Evolutionary conservation across 1,140 invertebrate species (phyloP), one percentile per base, ranked within the genome.

Genomic region (Spodoptera litura): DNA sequence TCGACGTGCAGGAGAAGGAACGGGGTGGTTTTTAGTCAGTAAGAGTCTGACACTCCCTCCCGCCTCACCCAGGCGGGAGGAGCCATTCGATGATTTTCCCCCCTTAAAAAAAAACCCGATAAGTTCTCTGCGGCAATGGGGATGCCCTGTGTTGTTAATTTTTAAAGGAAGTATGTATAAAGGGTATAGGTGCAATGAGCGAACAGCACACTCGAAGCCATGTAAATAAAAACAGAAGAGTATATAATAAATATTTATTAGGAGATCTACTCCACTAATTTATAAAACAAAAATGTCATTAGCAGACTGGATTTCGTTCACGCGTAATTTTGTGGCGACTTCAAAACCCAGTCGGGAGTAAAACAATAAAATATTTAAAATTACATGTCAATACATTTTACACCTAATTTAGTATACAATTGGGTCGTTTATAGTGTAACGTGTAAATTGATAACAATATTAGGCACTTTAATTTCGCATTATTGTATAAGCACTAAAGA

Each of bases 191-290:
- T 20, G 20, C 20, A 20, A 20, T 20, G 20, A 20, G 20, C 20
- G 31, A 31, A 31, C 31, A 31, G 31, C 31, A 31, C 3, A 31
- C 31, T 20, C 20, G 20, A 31, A 31, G 31, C 20, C 20, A 35
- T 20, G 9, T 6, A 44, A 71, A 56, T 71, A 71, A 62, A 52
- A 75, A 15, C 0, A 53, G 2, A 44, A 3, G 38, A 64, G 1
- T 35, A 49, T 64, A 62, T 13, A 62, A 75, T 75, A 75, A 75
- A 75, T 83, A 76, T 89, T 89, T 86, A 88, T 88, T 88, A 61
- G 84, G 85, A 86, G 83, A 72, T 87, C 84, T 68, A 87, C 85
- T 87, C 87, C 68, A 81, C 71, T 49, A 84, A 84, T 79, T 86
- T 81, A 79, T 72, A 80, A 75, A 82, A 72, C 55, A 76, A 79